These are phyloP conservation scores for Gymnosoma rotundatum DNA, from an alignment of 2,888 invertebrate genomes.

Conservation along the genomic window DNA sequence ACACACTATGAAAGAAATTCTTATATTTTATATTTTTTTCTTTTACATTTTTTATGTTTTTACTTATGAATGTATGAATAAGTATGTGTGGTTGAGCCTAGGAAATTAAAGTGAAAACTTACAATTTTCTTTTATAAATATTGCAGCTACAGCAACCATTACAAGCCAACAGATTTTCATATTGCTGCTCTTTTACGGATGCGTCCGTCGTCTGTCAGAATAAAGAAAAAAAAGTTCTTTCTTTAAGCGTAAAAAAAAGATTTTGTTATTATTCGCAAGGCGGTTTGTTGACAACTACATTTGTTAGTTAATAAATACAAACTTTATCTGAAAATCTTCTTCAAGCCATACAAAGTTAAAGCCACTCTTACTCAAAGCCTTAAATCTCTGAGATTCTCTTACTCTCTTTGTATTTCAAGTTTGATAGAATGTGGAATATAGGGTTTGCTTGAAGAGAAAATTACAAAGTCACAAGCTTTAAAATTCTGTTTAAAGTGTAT, in stretches of 20 bases:
- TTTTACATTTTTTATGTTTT: too few species aligned
- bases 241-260: background rate
- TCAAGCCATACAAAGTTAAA: conserved; percentile 1
- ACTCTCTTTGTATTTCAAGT: background rate
- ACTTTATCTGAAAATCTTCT: background rate
- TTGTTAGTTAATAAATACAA: conserved; percentile 2
- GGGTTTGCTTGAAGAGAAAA: too few species aligned
- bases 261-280: background rate
- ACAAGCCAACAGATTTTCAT: conserved; percentile 49
- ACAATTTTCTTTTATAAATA: conserved; percentile 57
- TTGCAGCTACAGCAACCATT: background rate
- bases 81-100: too few species aligned
- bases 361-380: background rate
- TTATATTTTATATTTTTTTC: background rate
- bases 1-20: conserved; percentile 52
- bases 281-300: conserved; percentile 26
- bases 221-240: background rate
- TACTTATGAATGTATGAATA: background rate
- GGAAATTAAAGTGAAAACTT: conserved; percentile 42
- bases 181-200: conserved; percentile 2
- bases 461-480: too few species aligned
- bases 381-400: background rate
- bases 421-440: too few species aligned
- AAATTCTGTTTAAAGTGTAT: too few species aligned
- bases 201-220: background rate